Evolutionary conservation across 2,888 invertebrate genomes (phyloP).

Genomic region (Macroteleia sp.): DNA sequence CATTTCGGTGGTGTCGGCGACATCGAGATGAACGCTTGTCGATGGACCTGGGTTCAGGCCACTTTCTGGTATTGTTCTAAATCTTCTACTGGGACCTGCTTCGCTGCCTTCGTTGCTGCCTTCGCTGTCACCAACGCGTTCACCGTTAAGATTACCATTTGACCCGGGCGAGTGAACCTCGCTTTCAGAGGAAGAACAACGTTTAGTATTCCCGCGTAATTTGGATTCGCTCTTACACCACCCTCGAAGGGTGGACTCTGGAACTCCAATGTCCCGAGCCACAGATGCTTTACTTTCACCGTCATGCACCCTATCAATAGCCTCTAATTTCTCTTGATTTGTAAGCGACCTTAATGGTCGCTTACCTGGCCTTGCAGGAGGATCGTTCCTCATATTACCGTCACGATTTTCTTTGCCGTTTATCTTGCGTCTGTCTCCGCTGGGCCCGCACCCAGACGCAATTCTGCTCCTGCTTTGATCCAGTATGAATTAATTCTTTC

Average conservation of each 20-base stretch:
- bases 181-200: constrained; percentile 57
- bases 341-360: constrained; percentile 91
- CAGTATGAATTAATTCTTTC: constrained; percentile 23
- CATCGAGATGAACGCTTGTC: no score
- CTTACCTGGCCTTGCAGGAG: constrained; percentile 88
- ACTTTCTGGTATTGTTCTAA: constrained; percentile 13
- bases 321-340: constrained; percentile 91
- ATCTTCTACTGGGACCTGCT: constrained; percentile 47
- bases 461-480: constrained; percentile 34
- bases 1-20: no score
- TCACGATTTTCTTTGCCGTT: constrained; percentile 44
- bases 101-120: constrained; percentile 75
- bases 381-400: constrained; percentile 84
- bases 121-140: constrained; percentile 35
- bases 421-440: constrained; percentile 14
- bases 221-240: constrained; percentile 96
- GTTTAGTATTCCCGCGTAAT: constrained; percentile 84
- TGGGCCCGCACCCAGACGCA: constrained; percentile 57
- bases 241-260: constrained; percentile 93
- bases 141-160: constrained; percentile 65
- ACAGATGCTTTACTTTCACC: constrained; percentile 94
- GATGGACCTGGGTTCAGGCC: no score
- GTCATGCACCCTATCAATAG: constrained; percentile 92
- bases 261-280: constrained; percentile 93
- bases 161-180: constrained; percentile 70